Evolutionary conservation across 2,113 vertebrate species (phyloP), one percentile per base, ranked within the genome.

Genomic region (Nicator chloris): DNA sequence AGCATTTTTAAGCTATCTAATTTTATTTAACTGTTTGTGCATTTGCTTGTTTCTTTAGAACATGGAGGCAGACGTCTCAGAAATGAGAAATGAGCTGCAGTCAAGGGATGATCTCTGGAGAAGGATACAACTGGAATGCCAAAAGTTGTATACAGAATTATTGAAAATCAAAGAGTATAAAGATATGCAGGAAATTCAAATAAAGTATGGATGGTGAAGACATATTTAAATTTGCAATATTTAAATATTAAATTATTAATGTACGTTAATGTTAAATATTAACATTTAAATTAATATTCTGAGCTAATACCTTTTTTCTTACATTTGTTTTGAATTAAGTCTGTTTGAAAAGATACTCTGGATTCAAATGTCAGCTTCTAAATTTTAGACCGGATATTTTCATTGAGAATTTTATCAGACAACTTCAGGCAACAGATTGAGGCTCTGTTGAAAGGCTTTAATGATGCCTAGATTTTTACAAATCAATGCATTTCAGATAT

Each of bases 31-130:
- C 49, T 92, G 18, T 96, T 91, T 90, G 26, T 91, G 40, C 75
- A 97, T 90, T 73, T 77, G 4, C 85, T 83, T 93, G 42, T 97
- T 96, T 87, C 59, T 96, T 90, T 88, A 98, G 98, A 96, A 90
- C 47, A 97, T 98, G 92, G 98, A 98, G 90, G 96, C 92, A 81
- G 95, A 96, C 15, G 80, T 98, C 86, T 95, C 88, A 61, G 97
- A 98, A 72, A 97, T 98, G 44, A 98, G 92, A 93, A 97, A 78
- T 82, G 98, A 98, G 89, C 91, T 98, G n/a, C 97, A 98, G 53
- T 97, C 97, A 76, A 95, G 90, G 22, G 96, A 98, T 47, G 83
- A 97, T 82, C 96, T 98, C 70, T 94, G 98, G 95, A 96, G 95
- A 88, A 97, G 95, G 49, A 92, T 96, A 71, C 97, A 98, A 44